Evolutionary conservation across 2,797 vertebrate genomes (phyloP).

Genomic region (Acestrorhynchus altus): DNA sequence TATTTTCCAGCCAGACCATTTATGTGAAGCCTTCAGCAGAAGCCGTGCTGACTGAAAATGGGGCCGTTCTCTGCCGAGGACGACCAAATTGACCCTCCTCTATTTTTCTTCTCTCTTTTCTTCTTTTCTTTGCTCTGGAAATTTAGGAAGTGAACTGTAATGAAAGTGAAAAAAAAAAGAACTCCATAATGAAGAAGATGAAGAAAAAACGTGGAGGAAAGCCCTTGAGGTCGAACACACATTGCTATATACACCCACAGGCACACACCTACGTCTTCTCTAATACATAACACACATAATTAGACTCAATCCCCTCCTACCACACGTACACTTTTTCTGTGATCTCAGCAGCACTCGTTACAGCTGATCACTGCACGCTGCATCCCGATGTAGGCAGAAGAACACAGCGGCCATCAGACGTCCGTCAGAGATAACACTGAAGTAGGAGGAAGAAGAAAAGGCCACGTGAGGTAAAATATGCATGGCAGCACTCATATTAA

Average conservation of each 20-base stretch:
- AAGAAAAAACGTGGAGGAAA: neutral
- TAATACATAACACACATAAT: constrained; percentile 15
- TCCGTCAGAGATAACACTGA: neutral
- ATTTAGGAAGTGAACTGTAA: constrained; percentile 10
- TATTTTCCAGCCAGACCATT: constrained; percentile 38
- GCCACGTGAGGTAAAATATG: constrained; percentile 12
- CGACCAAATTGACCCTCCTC: constrained; percentile 13
- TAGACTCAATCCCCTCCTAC: neutral
- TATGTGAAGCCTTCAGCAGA: constrained; percentile 36
- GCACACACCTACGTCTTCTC: neutral
- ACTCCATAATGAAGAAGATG: neutral
- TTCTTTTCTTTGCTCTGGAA: constrained; percentile 24
- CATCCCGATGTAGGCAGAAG: constrained; percentile 49
- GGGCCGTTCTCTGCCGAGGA: constrained; percentile 29
- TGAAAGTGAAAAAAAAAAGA: neutral
- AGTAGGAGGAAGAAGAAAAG: constrained; percentile 1
- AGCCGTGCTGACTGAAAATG: constrained; percentile 20
- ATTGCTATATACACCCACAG: neutral
- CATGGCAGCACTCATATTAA: constrained; percentile 33
- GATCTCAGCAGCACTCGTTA: constrained; percentile 4
- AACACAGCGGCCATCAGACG: constrained; percentile 14
- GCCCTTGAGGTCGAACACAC: neutral
- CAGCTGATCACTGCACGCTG: constrained; percentile 29
- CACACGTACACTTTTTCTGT: neutral
- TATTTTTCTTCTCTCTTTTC: neutral